Conservation (phyloP, 2,797 vertebrate genomes). For the Helostoma temminkii region DNA sequence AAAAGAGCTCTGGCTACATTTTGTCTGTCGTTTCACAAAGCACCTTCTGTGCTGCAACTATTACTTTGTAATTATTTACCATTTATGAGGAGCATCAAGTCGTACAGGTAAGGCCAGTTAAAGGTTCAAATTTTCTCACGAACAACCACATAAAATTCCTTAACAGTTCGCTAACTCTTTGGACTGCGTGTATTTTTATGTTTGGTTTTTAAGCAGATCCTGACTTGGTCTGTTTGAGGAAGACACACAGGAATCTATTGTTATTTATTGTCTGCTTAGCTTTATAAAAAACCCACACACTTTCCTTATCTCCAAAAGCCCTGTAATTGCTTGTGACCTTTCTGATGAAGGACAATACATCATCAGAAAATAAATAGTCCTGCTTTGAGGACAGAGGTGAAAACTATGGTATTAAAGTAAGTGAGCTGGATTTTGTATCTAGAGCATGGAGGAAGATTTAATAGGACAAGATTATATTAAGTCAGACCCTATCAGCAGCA, state of each 20-base stretch:
- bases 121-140: conserved; percentile 44
- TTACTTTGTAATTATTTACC: conserved; percentile 65
- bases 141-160: conserved; percentile 33
- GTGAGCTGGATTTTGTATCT: conserved; percentile 16
- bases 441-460: neutral
- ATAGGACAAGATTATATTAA: conserved; percentile 22
- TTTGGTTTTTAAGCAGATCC: conserved; percentile 10
- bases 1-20: conserved; percentile 26
- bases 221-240: conserved; percentile 34
- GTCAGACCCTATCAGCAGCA: conserved; percentile 30
- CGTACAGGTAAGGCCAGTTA: conserved; percentile 35
- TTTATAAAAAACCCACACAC: conserved; percentile 11
- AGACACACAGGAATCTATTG: neutral
- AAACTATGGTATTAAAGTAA: neutral
- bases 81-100: conserved; percentile 43
- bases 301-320: neutral
- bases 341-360: neutral
- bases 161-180: conserved; percentile 4
- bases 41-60: conserved; percentile 31
- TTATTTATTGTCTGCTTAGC: conserved; percentile 6
- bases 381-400: neutral
- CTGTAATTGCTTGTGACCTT: neutral
- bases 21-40: conserved; percentile 37
- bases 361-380: no score
- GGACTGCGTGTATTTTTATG: conserved; percentile 27